phyloP scores from a whole-genome alignment of 2,113 vertebrate genomes.

The Eretmochelys imbricata region DNA sequence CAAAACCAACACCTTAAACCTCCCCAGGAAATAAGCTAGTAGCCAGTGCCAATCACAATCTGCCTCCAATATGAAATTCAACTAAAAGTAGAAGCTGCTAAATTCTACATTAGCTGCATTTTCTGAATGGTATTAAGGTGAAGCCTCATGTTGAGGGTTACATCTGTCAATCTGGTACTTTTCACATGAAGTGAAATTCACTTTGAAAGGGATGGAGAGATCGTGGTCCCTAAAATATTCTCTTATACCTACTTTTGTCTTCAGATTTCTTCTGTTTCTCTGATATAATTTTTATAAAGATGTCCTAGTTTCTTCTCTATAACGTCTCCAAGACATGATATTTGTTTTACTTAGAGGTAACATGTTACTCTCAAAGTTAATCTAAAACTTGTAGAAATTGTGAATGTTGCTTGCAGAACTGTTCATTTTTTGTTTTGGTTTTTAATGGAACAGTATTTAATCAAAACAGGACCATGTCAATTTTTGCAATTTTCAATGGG shows the following conservation, averaged over 20 bases:
- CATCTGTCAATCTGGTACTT: neutral
- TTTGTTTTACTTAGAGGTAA: neutral
- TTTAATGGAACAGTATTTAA: neutral
- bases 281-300: neutral
- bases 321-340: neutral
- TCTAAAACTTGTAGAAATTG: neutral
- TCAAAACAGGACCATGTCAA: neutral
- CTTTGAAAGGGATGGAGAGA: neutral
- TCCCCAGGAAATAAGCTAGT: neutral
- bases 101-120: accelerated
- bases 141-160: neutral
- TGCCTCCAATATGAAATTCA: neutral
- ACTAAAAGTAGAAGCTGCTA: neutral
- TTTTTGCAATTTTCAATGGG: neutral
- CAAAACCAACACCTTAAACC: neutral
- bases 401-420: neutral
- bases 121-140: neutral
- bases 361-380: neutral
- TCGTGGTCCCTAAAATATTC: accelerated
- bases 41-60: neutral
- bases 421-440: neutral
- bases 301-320: neutral
- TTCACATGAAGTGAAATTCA: neutral
- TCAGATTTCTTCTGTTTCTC: neutral
- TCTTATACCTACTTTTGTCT: neutral